Evolutionary conservation across 2,888 invertebrate species (phyloP).

Genomic region (Patella depressa): DNA sequence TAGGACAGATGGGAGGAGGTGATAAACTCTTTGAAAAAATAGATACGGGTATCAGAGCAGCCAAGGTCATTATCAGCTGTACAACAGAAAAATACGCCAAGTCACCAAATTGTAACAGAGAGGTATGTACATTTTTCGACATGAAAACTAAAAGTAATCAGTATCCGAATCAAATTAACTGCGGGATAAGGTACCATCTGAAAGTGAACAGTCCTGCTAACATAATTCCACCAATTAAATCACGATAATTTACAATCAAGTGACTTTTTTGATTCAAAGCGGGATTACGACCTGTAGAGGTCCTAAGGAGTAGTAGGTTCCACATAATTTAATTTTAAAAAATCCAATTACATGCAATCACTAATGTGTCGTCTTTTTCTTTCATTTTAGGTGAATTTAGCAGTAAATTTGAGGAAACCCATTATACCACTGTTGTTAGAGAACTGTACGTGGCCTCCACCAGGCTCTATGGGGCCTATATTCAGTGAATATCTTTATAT

Average conservation of each 20-base stretch:
- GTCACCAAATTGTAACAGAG: slow-evolving; percentile 69
- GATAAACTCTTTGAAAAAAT: slow-evolving; percentile 69
- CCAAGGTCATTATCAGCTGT: slow-evolving; percentile 63
- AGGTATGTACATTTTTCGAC: slow-evolving; percentile 45
- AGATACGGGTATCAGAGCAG: slow-evolving; percentile 63
- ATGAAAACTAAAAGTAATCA: too few species aligned
- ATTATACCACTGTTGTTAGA: slow-evolving; percentile 60
- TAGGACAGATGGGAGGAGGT: slow-evolving; percentile 70
- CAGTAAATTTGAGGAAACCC: slow-evolving; percentile 49
- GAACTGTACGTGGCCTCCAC: slow-evolving; percentile 55
- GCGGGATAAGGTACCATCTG: too few species aligned
- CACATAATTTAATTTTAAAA: too few species aligned
- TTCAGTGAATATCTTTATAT: slow-evolving; percentile 57
- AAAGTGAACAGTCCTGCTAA: too few species aligned
- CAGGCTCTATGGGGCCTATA: slow-evolving; percentile 59
- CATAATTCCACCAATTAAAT: too few species aligned
- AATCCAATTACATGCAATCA: too few species aligned
- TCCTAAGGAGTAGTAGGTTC: too few species aligned
- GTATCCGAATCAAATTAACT: too few species aligned
- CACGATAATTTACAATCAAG: too few species aligned
- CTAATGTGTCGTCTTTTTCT: background rate
- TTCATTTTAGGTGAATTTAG: slow-evolving; percentile 48
- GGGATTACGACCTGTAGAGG: too few species aligned
- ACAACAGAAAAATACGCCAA: slow-evolving; percentile 65
- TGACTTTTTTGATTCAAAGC: too few species aligned